These are phyloP conservation scores for Gandaritis pyraliata DNA, from an alignment of 2,888 invertebrate species.

Conservation along the genomic window DNA sequence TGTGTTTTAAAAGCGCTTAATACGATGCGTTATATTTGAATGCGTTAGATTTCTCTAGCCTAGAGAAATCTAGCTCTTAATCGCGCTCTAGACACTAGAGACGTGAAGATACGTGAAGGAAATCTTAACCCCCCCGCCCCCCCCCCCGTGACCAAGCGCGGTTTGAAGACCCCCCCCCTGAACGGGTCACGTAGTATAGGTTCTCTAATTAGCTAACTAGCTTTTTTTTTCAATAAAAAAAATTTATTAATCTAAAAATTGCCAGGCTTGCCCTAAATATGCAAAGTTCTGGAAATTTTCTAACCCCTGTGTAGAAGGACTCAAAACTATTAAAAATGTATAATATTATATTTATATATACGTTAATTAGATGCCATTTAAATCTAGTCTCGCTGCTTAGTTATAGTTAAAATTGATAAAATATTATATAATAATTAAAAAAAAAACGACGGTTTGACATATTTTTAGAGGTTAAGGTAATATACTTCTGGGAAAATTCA, in stretches of 20 bases:
- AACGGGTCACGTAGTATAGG: no score
- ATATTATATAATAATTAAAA: constrained; percentile 69
- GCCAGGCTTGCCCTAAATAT: constrained; percentile 1
- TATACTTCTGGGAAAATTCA: constrained; percentile 57
- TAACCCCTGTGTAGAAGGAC: constrained; percentile 31
- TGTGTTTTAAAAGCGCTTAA: no score
- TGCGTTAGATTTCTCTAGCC: no score
- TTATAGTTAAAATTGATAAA: constrained; percentile 53
- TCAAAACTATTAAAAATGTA: constrained; percentile 38
- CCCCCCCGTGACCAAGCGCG: no score
- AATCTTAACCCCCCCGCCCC: no score
- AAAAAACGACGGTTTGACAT: constrained; percentile 55
- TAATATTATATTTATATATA: constrained; percentile 55
- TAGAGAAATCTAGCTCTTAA: no score
- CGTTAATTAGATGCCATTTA: constrained; percentile 74
- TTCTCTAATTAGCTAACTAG: constrained; percentile 20
- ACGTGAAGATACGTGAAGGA: no score
- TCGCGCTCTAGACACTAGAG: no score
- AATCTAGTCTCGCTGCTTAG: constrained; percentile 80
- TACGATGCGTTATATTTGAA: no score
- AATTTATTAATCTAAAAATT: neutral
- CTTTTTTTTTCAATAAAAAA: constrained; percentile 14
- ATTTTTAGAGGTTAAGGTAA: constrained; percentile 65
- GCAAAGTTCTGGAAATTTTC: neutral
- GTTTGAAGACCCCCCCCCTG: no score